Percentiles rank a stretch among this genome's conserved stretches.
Evolutionary conservation across 1,140 invertebrate species (phyloP).

Genomic region (Lethrus apterus): DNA sequence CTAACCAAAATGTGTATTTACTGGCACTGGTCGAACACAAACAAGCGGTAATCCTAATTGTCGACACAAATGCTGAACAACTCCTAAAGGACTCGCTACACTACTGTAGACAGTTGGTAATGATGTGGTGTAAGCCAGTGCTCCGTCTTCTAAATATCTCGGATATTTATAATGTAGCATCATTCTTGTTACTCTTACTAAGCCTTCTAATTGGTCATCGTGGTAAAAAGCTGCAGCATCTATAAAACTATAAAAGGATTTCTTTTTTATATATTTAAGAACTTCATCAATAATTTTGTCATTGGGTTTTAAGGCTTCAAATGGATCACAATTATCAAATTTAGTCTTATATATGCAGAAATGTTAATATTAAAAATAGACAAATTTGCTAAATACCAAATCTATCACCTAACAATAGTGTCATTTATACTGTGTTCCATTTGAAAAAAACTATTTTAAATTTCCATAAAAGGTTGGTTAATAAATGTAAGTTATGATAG

Average conservation of each 20-base stretch:
- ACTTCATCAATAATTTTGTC: no score
- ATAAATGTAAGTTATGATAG: no score
- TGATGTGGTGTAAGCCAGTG: conserved; percentile 60
- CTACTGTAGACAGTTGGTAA: conserved; percentile 79
- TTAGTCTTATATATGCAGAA: no score
- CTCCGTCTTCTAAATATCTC: conserved; percentile 70
- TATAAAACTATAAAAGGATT: conserved; percentile 30
- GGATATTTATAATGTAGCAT: conserved; percentile 75
- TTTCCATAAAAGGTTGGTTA: no score
- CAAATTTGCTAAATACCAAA: no score
- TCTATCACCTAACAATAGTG: no score
- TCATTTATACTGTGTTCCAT: no score
- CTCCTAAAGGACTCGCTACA: conserved; percentile 60
- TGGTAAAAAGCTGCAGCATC: conserved; percentile 70
- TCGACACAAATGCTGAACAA: conserved; percentile 72
- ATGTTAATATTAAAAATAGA: no score
- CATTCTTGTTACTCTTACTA: conserved; percentile 68
- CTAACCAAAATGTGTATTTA: conserved; percentile 60
- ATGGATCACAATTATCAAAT: no score
- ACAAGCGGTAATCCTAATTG: conserved; percentile 68
- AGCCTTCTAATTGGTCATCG: conserved; percentile 68
- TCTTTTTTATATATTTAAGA: background rate
- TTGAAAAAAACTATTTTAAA: no score
- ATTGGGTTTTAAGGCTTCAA: no score
- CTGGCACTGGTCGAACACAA: conserved; percentile 76